phyloP scores from a whole-genome alignment of 2,797 vertebrate genomes.

The Cheirogaleus major region DNA sequence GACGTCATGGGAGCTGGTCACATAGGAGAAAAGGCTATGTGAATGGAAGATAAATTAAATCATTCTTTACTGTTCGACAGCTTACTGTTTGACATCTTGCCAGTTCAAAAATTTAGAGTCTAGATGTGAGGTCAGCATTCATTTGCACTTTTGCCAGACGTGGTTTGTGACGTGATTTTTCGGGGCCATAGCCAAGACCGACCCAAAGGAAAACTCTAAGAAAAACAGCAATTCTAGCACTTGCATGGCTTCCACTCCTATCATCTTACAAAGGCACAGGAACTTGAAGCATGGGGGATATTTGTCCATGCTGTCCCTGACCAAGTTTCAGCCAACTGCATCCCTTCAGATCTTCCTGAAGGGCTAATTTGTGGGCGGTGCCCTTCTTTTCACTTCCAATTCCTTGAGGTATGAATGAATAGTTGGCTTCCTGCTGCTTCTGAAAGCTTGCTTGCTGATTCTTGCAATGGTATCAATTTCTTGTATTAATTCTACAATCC shows the following conservation, averaged over 20 bases:
- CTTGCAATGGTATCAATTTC: not conserved
- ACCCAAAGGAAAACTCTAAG: not conserved
- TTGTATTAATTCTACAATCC: not conserved
- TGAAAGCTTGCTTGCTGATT: not conserved
- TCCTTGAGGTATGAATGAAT: not conserved
- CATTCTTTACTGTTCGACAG: not conserved
- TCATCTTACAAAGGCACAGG: not conserved
- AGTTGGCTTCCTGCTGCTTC: not conserved
- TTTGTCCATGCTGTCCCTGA: not conserved
- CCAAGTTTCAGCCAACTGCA: not conserved
- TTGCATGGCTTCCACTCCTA: accelerated
- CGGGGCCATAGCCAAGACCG: not conserved
- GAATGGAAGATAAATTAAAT: not conserved
- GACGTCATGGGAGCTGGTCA: not conserved
- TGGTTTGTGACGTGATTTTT: not conserved
- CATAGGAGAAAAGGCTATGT: not conserved
- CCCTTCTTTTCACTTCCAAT: not conserved
- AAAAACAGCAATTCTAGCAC: not conserved
- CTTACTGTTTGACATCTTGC: not conserved
- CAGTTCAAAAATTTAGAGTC: conserved; percentile 10
- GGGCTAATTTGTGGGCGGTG: not conserved
- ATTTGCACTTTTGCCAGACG: not conserved
- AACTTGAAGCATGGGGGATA: not conserved
- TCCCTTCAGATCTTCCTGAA: not conserved
- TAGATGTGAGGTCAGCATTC: not conserved